These are phyloP conservation scores for Dromococcyx pavoninus DNA, from an alignment of 2,797 vertebrate species.

Conservation along the genomic window DNA sequence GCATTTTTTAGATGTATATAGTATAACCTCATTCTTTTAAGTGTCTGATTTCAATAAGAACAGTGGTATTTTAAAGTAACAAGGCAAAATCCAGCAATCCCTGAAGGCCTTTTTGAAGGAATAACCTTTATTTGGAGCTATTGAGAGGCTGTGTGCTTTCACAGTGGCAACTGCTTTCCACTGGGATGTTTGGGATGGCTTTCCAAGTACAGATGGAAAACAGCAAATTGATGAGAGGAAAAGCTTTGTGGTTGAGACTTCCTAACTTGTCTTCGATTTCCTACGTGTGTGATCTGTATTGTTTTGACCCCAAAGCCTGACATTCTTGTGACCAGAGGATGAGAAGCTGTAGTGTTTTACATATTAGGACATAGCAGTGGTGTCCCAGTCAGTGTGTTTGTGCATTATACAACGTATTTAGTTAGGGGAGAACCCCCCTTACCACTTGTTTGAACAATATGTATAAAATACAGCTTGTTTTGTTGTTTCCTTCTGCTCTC, in stretches of 20 bases:
- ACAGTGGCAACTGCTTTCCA: not conserved
- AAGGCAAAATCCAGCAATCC: not conserved
- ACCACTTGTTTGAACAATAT: not conserved
- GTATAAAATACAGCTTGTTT: conserved; percentile 53
- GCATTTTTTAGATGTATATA: not conserved
- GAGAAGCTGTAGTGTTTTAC: not conserved
- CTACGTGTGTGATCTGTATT: not conserved
- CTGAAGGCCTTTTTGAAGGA: not conserved
- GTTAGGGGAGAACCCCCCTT: not conserved
- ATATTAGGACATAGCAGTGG: not conserved
- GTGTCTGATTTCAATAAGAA: not conserved
- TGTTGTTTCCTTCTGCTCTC: not conserved
- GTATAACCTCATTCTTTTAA: not conserved
- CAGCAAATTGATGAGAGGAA: not conserved
- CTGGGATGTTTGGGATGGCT: not conserved
- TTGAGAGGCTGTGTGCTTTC: not conserved
- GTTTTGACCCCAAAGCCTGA: not conserved
- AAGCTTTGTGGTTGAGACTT: not conserved
- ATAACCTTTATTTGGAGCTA: not conserved
- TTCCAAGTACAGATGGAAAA: not conserved
- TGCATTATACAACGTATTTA: not conserved
- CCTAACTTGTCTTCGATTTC: not conserved
- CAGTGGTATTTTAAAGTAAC: not conserved
- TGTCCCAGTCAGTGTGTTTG: not conserved
- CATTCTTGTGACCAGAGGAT: not conserved